Conservation (phyloP, 2,797 vertebrate species). For the Danionella dracula region DNA sequence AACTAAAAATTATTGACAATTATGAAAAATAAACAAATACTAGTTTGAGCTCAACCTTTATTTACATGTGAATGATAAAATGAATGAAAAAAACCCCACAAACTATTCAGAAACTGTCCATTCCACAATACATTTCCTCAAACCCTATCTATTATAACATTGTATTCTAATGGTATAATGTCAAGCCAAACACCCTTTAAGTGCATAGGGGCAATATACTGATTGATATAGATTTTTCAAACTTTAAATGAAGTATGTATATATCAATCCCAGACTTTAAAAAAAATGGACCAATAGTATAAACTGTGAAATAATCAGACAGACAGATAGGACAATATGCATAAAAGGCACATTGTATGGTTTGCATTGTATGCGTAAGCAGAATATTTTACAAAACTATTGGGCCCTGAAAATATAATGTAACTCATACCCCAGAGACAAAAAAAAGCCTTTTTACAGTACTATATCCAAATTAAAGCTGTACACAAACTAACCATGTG, state of each 20-base stretch:
- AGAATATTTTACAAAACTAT: slow-evolving; percentile 3
- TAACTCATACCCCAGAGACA: slow-evolving; percentile 3
- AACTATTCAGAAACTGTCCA: slow-evolving; percentile 46
- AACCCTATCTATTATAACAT: slow-evolving; percentile 30
- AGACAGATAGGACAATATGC: slow-evolving; percentile 36
- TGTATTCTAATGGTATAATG: slow-evolving; percentile 16
- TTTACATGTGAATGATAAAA: slow-evolving; percentile 69
- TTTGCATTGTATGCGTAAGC: slow-evolving; percentile 50
- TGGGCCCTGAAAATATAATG: slow-evolving; percentile 10
- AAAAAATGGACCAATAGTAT: slow-evolving; percentile 45
- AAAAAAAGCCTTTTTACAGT: not conserved
- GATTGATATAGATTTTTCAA: slow-evolving; percentile 45
- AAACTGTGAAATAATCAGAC: slow-evolving; percentile 23
- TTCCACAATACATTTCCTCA: slow-evolving; percentile 47
- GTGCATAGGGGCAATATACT: slow-evolving; percentile 58
- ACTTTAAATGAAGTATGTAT: slow-evolving; percentile 63
- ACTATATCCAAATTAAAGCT: not conserved
- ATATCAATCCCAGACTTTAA: slow-evolving; percentile 52
- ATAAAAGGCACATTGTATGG: slow-evolving; percentile 70
- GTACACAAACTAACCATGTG: not conserved
- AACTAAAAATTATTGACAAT: too few species aligned
- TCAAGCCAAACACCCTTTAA: slow-evolving; percentile 48
- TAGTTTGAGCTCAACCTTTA: slow-evolving; percentile 62
- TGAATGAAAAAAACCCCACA: slow-evolving; percentile 43
- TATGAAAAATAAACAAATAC: too few species aligned